Conservation (phyloP, 1,140 invertebrate species). For the Maconellicoccus hirsutus region DNA sequence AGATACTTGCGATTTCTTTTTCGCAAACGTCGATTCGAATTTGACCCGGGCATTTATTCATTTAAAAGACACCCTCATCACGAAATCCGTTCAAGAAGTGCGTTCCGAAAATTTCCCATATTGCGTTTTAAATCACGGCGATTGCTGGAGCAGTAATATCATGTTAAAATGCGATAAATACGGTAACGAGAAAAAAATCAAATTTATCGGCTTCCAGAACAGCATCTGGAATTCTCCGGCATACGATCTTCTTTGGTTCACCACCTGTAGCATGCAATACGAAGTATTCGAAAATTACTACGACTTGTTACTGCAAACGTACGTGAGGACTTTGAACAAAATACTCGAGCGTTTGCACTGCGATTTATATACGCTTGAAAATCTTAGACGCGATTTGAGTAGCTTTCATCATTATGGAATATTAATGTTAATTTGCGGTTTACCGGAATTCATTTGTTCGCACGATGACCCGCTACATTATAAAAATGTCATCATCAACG, state of each 20-base stretch:
- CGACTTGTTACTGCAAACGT: not conserved
- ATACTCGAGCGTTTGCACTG: not conserved
- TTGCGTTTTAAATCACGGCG: conserved; percentile 57
- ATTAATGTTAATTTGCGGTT: not conserved
- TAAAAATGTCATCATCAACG: not conserved
- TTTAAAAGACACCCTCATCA: too few species aligned
- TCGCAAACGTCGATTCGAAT: not conserved
- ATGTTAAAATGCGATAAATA: conserved; percentile 46
- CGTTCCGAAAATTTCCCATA: conserved; percentile 34
- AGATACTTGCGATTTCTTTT: not conserved
- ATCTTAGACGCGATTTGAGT: not conserved
- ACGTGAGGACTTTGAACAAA: not conserved
- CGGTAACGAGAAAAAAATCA: conserved; percentile 40
- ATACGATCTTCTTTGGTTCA: not conserved
- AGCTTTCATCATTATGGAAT: not conserved
- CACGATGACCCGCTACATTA: not conserved
- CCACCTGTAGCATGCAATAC: not conserved
- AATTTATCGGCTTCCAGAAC: not conserved
- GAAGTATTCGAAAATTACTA: not conserved
- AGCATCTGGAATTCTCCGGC: not conserved
- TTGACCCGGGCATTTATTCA: not conserved
- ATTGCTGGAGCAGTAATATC: conserved; percentile 66
- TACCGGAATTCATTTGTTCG: not conserved
- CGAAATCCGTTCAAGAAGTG: not conserved
- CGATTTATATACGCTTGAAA: not conserved